These are phyloP conservation scores for Camelus bactrianus DNA, from an alignment of 2,113 vertebrate species.

Conservation along the genomic window DNA sequence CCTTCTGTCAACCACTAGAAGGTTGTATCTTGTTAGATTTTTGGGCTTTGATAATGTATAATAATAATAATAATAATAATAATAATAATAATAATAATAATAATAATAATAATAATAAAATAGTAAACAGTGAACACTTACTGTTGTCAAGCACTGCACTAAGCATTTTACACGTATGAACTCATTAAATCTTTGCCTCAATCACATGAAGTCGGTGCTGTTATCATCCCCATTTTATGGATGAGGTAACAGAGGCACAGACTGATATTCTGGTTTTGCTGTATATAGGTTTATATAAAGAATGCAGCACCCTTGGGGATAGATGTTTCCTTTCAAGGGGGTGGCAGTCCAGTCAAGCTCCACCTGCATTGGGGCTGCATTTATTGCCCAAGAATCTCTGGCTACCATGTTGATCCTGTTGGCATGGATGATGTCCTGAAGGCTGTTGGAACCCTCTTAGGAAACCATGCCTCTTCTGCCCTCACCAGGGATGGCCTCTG, in stretches of 20 bases:
- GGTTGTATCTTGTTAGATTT: background rate
- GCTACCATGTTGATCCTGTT: background rate
- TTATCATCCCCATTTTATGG: background rate
- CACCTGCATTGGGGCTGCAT: background rate
- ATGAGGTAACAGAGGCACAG: background rate
- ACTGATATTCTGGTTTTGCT: background rate
- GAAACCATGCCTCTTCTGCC: background rate
- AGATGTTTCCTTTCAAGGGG: background rate
- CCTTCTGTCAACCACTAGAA: background rate
- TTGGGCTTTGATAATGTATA: background rate
- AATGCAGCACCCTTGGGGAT: background rate
- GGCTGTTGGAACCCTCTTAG: background rate
- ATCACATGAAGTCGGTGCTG: background rate
- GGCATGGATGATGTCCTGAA: background rate
- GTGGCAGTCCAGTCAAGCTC: background rate
- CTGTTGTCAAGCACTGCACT: background rate
- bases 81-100: constrained; percentile 1
- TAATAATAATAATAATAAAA: background rate
- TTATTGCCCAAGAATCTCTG: background rate
- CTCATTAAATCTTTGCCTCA: constrained; percentile 42
- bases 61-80: background rate
- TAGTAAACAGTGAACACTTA: constrained; percentile 7
- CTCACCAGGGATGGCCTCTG: background rate
- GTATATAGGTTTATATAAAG: background rate
- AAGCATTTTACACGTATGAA: constrained; percentile 1